These are phyloP conservation scores for Prunella himalayana DNA, from an alignment of 2,113 vertebrate genomes.

Conservation along the genomic window DNA sequence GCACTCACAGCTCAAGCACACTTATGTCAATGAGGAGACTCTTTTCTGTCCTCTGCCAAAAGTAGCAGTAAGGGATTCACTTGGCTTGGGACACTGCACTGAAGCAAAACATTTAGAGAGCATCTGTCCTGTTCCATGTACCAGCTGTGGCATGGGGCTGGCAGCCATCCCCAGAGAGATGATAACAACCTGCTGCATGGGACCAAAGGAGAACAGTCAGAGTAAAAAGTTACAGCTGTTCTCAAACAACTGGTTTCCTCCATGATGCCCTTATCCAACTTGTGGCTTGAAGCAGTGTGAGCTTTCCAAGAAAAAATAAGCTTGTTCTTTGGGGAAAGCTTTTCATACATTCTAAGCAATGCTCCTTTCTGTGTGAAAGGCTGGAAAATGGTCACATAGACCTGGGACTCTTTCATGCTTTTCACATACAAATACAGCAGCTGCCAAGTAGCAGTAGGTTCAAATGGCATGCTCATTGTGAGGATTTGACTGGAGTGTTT, in stretches of 20 bases:
- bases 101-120: neutral
- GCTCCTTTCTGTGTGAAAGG: neutral
- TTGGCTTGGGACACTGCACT: neutral
- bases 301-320: neutral
- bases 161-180: neutral
- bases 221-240: neutral
- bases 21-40: neutral
- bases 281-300: neutral
- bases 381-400: neutral
- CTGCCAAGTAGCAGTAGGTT: neutral
- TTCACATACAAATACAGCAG: neutral
- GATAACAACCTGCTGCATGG: neutral
- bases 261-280: neutral
- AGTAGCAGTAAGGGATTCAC: neutral
- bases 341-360: neutral
- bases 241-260: neutral
- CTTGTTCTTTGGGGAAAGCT: neutral
- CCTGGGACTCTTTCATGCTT: neutral
- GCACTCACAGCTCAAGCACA: fast-evolving
- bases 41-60: neutral
- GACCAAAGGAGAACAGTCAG: neutral
- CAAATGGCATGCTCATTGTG: neutral
- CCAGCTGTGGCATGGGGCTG: neutral
- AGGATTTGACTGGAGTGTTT: neutral
- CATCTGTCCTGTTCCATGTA: neutral